These are phyloP conservation scores for Anguilla megastoma DNA, from an alignment of 2,797 vertebrate species.

Conservation along the genomic window DNA sequence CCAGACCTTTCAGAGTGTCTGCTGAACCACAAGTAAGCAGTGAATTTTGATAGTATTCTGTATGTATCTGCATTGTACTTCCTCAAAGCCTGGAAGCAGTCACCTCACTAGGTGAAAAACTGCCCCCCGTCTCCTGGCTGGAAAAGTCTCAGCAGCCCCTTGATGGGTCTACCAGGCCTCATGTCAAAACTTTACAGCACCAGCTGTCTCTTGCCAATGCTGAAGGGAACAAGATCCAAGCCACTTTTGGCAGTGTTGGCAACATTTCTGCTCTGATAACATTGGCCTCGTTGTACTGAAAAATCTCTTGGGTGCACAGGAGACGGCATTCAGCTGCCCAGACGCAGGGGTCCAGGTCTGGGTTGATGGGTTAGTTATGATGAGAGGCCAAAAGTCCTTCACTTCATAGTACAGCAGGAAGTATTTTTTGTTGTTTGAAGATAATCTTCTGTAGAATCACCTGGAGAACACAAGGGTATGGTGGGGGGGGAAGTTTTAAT, in stretches of 20 bases:
- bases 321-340: not conserved
- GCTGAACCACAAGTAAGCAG: not conserved
- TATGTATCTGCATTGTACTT: not conserved
- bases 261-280: not conserved
- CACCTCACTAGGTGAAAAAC: not conserved
- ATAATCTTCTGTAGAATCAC: conserved; percentile 4
- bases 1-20: not conserved
- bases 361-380: not conserved
- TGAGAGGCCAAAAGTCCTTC: conserved; percentile 15
- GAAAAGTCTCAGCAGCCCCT: not conserved
- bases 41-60: not conserved
- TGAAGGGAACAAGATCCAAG: not conserved
- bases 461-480: conserved; percentile 7
- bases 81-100: not conserved
- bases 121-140: not conserved
- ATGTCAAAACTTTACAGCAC: not conserved
- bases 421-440: not conserved
- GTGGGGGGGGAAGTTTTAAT: not conserved
- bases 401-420: not conserved
- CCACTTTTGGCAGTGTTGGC: not conserved
- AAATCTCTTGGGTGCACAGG: not conserved
- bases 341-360: not conserved
- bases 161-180: not conserved
- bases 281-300: not conserved
- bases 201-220: conserved; percentile 13